Conservation (phyloP, 1,140 invertebrate genomes). For the Leptinotarsa defecta region DNA sequence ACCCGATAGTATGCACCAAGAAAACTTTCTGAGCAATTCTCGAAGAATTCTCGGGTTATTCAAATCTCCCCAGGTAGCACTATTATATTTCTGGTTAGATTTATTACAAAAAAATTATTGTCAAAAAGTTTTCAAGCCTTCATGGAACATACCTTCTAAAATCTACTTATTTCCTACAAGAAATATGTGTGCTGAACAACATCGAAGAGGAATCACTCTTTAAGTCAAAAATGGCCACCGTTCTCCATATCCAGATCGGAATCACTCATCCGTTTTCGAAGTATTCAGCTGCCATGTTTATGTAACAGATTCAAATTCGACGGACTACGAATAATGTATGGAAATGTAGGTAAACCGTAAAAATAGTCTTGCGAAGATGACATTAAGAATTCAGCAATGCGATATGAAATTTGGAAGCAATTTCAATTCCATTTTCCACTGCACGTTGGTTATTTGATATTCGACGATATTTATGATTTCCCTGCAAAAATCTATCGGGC, state of each 20-base stretch:
- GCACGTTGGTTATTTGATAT: slow-evolving; percentile 11
- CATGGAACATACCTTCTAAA: no score
- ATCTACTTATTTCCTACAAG: no score
- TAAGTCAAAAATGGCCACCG: slow-evolving; percentile 6
- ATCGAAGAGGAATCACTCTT: not conserved
- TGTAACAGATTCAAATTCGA: slow-evolving; percentile 13
- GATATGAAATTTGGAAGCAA: slow-evolving; percentile 15
- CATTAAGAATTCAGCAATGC: slow-evolving; percentile 16
- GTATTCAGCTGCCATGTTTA: slow-evolving; percentile 20
- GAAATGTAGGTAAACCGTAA: slow-evolving; percentile 18
- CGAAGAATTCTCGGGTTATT: no score
- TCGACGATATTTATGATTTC: slow-evolving; percentile 18
- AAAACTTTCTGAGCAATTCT: no score
- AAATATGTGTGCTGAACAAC: not conserved
- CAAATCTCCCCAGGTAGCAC: no score
- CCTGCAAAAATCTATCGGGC: slow-evolving; percentile 12
- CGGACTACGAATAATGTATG: slow-evolving; percentile 15
- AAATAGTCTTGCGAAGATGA: slow-evolving; percentile 14
- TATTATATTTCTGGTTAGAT: no score
- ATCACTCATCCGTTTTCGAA: not conserved
- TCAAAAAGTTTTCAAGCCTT: no score
- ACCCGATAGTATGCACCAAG: no score
- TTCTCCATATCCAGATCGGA: not conserved
- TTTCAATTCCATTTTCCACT: slow-evolving; percentile 19
- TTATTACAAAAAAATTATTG: no score